Evolutionary conservation across 1,140 invertebrate genomes (phyloP).

Genomic region (Diuraphis noxia): DNA sequence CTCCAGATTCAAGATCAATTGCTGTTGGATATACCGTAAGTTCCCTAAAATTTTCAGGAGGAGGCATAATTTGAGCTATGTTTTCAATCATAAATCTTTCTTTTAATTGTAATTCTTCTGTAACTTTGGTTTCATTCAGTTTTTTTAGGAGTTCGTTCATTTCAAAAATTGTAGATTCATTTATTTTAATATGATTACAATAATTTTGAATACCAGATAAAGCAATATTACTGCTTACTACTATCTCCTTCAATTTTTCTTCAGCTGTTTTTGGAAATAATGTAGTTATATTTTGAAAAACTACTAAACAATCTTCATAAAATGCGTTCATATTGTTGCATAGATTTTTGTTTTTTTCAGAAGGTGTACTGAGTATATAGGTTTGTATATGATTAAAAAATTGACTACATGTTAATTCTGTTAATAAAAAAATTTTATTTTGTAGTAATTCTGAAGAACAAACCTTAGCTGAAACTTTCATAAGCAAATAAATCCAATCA

Average conservation of each 20-base stretch:
- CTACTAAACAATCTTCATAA: slow-evolving; percentile 28
- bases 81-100: slow-evolving; percentile 39
- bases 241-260: slow-evolving; percentile 41
- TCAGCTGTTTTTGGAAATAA: slow-evolving; percentile 52
- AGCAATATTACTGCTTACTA: slow-evolving; percentile 39
- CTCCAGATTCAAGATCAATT: slow-evolving; percentile 40
- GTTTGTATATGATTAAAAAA: slow-evolving; percentile 47
- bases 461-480: slow-evolving; percentile 45
- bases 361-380: slow-evolving; percentile 15
- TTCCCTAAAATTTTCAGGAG: slow-evolving; percentile 55
- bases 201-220: slow-evolving; percentile 37
- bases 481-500: slow-evolving; percentile 52
- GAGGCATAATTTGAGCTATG: neutral
- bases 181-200: slow-evolving; percentile 42
- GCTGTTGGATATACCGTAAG: slow-evolving; percentile 52
- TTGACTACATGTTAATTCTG: neutral
- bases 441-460: slow-evolving; percentile 42
- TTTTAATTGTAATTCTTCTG: slow-evolving; percentile 30
- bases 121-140: slow-evolving; percentile 41
- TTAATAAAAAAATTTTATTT: slow-evolving; percentile 22
- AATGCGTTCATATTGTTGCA: slow-evolving; percentile 49
- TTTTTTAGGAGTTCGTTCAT: slow-evolving; percentile 43
- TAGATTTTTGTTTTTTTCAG: slow-evolving; percentile 32
- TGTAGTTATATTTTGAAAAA: slow-evolving; percentile 50
- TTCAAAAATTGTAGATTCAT: slow-evolving; percentile 29